phyloP scores from a whole-genome alignment of 2,888 invertebrate genomes.

The Trachelus troglodyta region DNA sequence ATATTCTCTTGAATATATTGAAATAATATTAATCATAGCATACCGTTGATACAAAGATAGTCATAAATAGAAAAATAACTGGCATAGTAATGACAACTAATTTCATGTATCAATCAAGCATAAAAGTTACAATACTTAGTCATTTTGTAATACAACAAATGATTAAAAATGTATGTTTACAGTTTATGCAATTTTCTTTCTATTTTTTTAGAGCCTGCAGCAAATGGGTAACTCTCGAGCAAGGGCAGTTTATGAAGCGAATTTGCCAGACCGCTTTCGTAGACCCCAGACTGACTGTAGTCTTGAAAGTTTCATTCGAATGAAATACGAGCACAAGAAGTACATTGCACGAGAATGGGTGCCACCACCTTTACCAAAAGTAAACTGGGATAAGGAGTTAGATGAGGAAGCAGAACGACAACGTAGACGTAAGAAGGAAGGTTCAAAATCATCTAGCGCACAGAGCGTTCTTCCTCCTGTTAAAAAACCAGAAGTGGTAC shows the following conservation, averaged over 20 bases:
- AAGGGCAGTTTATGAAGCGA: constrained; percentile 96
- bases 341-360: constrained; percentile 99
- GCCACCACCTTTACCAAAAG: constrained; percentile 84
- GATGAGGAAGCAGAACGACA: constrained; percentile 87
- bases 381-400: constrained; percentile 85
- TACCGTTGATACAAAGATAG: background rate
- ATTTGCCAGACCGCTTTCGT: constrained; percentile 93
- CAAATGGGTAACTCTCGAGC: constrained; percentile 99
- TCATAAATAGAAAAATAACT: background rate
- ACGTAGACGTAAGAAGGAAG: constrained; percentile 83
- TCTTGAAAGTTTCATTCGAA: constrained; percentile 94
- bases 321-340: constrained; percentile 99
- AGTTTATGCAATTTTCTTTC: background rate
- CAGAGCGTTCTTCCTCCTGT: constrained; percentile 60
- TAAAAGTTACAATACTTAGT: background rate
- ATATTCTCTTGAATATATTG: too few species aligned
- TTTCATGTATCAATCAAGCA: background rate
- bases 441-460: constrained; percentile 69
- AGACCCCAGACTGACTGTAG: constrained; percentile 95
- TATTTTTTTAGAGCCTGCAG: constrained; percentile 76
- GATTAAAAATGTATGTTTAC: constrained; percentile 6
- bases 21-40: background rate
- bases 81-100: background rate
- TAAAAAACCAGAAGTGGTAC: constrained; percentile 66
- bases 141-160: background rate